A percentile compares a stretch with the other conserved stretches of the same genome.
phyloP scores from a whole-genome alignment of 2,113 vertebrate genomes.

The Ranitomeya imitator region DNA sequence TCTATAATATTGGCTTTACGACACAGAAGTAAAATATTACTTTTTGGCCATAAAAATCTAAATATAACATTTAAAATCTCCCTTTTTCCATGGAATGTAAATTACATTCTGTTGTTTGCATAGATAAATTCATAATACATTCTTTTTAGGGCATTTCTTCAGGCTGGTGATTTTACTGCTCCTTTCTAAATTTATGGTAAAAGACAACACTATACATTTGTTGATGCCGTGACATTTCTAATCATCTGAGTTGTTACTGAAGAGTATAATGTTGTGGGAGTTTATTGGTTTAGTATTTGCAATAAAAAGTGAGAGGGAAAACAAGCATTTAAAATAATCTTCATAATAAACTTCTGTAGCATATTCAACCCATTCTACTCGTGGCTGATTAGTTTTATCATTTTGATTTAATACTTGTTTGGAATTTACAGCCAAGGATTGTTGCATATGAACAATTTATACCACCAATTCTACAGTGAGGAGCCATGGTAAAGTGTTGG shows the following conservation, averaged over 20 bases:
- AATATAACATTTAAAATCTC: conserved; percentile 22
- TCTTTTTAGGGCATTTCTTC: conserved; percentile 21
- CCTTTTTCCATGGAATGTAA: conserved; percentile 9
- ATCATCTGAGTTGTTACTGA: conserved; percentile 22
- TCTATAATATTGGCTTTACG: conserved; percentile 17
- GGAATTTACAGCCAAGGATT: too few relatives aligned
- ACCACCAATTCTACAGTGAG: too few relatives aligned
- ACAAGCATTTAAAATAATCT: background rate
- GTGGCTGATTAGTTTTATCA: too few relatives aligned
- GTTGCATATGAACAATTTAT: too few relatives aligned
- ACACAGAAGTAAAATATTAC: background rate
- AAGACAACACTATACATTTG: conserved; percentile 3
- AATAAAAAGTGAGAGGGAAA: background rate
- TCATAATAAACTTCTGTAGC: too few relatives aligned
- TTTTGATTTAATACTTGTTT: too few relatives aligned
- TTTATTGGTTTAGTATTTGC: conserved; percentile 15
- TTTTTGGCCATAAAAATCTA: background rate
- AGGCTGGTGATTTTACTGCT: conserved; percentile 28
- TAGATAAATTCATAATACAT: conserved; percentile 35
- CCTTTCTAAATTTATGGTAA: conserved; percentile 27
- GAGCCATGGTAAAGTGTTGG: too few relatives aligned
- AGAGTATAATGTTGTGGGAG: background rate
- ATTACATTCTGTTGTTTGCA: conserved; percentile 34
- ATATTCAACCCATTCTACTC: too few relatives aligned
- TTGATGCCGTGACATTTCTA: conserved; percentile 31